Conservation (phyloP, 1,140 invertebrate genomes). For the Sycobia sp. region DNA sequence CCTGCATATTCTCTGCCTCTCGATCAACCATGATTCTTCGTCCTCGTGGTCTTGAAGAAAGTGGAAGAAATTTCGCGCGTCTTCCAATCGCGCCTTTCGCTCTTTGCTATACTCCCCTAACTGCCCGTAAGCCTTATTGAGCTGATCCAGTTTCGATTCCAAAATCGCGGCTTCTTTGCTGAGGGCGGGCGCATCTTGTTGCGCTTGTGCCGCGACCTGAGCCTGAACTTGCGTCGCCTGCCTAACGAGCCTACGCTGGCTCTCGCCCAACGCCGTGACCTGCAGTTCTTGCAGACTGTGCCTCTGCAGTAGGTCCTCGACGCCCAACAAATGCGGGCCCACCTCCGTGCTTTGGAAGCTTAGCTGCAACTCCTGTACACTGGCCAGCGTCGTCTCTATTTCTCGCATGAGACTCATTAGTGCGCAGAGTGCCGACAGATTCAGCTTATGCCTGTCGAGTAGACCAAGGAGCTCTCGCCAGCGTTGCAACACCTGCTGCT, state of each 20-base stretch:
- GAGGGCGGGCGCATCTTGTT: slow-evolving; percentile 1
- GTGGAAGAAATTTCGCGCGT: slow-evolving; percentile 91
- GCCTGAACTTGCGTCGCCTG: slow-evolving; percentile 61
- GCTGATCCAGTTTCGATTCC: slow-evolving; percentile 70
- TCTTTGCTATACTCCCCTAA: slow-evolving; percentile 71
- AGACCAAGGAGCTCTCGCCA: slow-evolving; percentile 87
- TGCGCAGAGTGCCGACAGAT: slow-evolving; percentile 76
- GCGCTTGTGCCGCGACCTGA: slow-evolving; percentile 18
- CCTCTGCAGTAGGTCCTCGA: slow-evolving; percentile 92
- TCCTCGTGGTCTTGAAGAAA: slow-evolving; percentile 94
- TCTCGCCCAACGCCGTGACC: slow-evolving; percentile 84
- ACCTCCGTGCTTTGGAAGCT: slow-evolving; percentile 87
- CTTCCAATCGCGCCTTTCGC: slow-evolving; percentile 82
- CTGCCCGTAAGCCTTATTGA: slow-evolving; percentile 67
- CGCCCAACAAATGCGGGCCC: slow-evolving; percentile 88
- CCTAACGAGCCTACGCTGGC: slow-evolving; percentile 76
- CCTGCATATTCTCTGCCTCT: slow-evolving; percentile 90
- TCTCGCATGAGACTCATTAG: slow-evolving; percentile 87
- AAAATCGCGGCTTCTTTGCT: slow-evolving; percentile 69
- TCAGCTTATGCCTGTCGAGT: slow-evolving; percentile 83
- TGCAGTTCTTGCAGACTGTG: slow-evolving; percentile 72
- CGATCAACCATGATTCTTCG: slow-evolving; percentile 91
- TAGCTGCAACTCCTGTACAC: slow-evolving; percentile 80
- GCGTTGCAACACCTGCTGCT: slow-evolving; percentile 84
- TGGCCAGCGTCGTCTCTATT: slow-evolving; percentile 86